Percentiles rank a stretch among this genome's conserved stretches.
These are phyloP conservation scores for Eclectus roratus DNA, from an alignment of 2,113 vertebrate genomes.

Conservation along the genomic window DNA sequence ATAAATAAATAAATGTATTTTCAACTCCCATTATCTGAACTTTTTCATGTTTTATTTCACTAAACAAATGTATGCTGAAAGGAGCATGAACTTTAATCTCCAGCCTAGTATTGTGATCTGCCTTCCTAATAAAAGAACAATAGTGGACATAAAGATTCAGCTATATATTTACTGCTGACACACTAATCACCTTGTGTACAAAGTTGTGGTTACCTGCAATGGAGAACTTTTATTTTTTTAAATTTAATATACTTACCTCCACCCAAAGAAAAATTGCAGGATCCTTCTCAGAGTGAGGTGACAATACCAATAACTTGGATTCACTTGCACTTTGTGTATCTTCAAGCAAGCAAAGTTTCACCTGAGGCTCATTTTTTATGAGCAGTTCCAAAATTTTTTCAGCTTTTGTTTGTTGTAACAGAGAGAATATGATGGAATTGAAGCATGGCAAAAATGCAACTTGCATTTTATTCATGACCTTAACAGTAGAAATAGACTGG, in stretches of 20 bases:
- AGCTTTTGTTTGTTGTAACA: background rate
- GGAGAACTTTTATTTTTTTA: background rate
- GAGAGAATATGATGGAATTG: background rate
- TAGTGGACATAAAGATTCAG: background rate
- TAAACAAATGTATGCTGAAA: background rate
- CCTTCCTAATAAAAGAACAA: background rate
- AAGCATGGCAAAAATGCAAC: background rate
- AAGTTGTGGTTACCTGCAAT: background rate
- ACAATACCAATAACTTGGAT: background rate
- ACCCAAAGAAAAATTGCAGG: background rate
- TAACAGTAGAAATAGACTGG: background rate
- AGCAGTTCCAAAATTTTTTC: background rate
- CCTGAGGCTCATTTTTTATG: background rate
- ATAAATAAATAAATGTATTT: background rate
- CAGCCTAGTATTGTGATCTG: background rate
- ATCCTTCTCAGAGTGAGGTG: background rate
- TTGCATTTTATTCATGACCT: background rate
- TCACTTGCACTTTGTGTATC: background rate
- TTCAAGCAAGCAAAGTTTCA: background rate
- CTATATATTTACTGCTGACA: background rate
- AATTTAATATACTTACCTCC: background rate
- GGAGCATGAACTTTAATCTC: background rate
- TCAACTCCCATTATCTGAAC: background rate
- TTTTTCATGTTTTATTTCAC: background rate
- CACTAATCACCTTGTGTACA: background rate